phyloP scores from a whole-genome alignment of 2,113 vertebrate genomes.

The Furnarius figulus region DNA sequence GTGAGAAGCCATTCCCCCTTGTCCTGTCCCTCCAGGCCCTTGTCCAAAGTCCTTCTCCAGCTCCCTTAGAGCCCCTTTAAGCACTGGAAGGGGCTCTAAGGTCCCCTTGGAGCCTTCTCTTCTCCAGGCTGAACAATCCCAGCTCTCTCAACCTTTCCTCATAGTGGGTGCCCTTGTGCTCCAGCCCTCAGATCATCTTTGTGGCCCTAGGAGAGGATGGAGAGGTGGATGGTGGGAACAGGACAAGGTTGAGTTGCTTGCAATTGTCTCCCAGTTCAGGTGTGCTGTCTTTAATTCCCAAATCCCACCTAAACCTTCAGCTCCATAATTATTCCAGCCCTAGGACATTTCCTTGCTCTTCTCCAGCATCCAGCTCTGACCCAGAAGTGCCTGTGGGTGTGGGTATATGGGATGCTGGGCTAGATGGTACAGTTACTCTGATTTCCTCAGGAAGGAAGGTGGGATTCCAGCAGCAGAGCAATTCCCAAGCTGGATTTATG shows the following conservation, averaged over 20 bases:
- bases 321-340: background rate
- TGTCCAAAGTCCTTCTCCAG: background rate
- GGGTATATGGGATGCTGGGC: background rate
- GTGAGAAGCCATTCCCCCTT: background rate
- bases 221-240: background rate
- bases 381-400: background rate
- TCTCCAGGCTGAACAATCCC: background rate
- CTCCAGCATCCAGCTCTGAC: background rate
- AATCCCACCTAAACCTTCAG: background rate
- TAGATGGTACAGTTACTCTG: background rate
- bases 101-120: background rate
- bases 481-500: background rate
- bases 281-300: background rate
- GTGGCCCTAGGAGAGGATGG: background rate
- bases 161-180: background rate
- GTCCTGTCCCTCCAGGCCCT: background rate
- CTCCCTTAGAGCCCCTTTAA: background rate
- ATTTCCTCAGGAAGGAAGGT: background rate
- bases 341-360: background rate
- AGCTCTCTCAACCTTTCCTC: background rate
- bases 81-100: background rate
- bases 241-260: background rate
- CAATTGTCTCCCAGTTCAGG: background rate
- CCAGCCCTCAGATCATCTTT: background rate
- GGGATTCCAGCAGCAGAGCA: background rate